Conservation (phyloP, 2,888 invertebrate species). For the Eristalis arbustorum region DNA sequence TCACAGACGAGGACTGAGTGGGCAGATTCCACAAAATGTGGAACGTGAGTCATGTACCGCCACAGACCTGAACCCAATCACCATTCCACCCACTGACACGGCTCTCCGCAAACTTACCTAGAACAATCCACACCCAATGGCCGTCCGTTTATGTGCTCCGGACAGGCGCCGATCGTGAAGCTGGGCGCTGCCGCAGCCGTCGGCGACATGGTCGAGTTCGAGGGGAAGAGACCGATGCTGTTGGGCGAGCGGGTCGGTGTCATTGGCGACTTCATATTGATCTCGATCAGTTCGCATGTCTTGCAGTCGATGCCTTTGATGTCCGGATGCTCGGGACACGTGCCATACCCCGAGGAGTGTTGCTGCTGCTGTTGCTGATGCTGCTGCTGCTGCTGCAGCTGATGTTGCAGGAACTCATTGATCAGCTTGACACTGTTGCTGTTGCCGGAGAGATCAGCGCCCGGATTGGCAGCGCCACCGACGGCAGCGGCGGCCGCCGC, state of each 20-base stretch:
- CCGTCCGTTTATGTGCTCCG: conserved; percentile 96
- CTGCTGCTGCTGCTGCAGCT: conserved; percentile 74
- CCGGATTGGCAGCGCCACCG: conserved; percentile 17
- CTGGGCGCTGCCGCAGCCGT: conserved; percentile 73
- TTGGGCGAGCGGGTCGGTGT: conserved; percentile 74
- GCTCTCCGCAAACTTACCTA: conserved; percentile 75
- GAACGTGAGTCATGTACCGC: no score
- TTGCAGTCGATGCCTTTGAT: conserved; percentile 79
- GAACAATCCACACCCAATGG: conserved; percentile 96
- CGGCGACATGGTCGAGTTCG: conserved; percentile 72
- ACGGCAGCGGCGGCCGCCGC: conserved; percentile 73
- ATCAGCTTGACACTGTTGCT: conserved; percentile 77
- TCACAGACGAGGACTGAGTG: no score
- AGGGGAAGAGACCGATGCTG: conserved; percentile 73
- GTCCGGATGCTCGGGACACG: conserved; percentile 78
- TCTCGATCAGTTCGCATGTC: conserved; percentile 78
- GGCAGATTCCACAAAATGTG: no score
- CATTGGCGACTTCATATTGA: conserved; percentile 73
- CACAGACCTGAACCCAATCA: no score
- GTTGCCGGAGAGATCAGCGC: conserved; percentile 66
- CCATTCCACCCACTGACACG: no score
- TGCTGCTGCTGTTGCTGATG: conserved; percentile 72
- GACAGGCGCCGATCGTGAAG: conserved; percentile 94
- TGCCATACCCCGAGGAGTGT: conserved; percentile 51
- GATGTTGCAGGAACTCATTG: conserved; percentile 79